Conservation (phyloP, 2,797 vertebrate species). For the Muscicapa striata region DNA sequence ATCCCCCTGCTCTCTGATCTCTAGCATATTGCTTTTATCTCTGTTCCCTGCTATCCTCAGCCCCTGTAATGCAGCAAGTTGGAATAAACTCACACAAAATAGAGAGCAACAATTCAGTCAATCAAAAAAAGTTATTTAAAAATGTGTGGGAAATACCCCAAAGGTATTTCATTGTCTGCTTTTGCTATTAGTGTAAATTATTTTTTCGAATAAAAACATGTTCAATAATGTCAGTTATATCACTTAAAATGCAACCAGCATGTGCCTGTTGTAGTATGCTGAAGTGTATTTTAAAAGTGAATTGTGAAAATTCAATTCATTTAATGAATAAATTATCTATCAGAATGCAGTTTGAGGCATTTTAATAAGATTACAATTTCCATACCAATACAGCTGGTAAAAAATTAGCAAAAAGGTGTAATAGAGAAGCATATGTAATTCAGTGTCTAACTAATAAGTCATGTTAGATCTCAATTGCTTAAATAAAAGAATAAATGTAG, state of each 20-base stretch:
- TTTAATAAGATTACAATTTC: background rate
- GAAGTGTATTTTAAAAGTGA: background rate
- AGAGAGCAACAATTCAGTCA: background rate
- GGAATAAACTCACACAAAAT: background rate
- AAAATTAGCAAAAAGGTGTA: background rate
- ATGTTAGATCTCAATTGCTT: background rate
- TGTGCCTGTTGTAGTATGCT: background rate
- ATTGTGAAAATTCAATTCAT: background rate
- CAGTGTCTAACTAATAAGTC: background rate
- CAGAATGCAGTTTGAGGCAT: background rate
- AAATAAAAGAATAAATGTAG: background rate
- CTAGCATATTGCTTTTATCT: background rate
- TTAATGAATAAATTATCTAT: background rate
- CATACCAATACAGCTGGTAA: background rate
- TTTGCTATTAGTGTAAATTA: background rate
- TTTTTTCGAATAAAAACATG: background rate
- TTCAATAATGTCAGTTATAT: background rate
- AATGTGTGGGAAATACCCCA: background rate
- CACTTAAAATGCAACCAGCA: background rate
- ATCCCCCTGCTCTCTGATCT: background rate
- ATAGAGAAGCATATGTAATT: background rate
- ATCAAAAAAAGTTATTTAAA: background rate
- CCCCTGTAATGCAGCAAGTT: background rate
- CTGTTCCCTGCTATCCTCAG: background rate
- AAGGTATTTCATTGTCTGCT: background rate